Evolutionary conservation across 2,888 invertebrate species (phyloP).

Genomic region (Panzeria rudis): DNA sequence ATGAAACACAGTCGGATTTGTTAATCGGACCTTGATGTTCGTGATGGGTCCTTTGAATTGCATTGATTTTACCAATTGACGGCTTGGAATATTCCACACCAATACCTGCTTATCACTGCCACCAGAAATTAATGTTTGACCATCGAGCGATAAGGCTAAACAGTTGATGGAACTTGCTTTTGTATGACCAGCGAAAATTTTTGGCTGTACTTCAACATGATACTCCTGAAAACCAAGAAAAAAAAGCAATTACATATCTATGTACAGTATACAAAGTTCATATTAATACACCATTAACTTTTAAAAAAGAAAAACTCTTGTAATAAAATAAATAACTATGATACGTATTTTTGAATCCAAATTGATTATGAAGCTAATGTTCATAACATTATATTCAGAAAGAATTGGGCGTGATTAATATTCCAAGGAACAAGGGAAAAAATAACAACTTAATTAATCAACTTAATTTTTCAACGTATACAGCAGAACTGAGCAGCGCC

Average conservation of each 20-base stretch:
- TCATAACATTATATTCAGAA: too few species aligned
- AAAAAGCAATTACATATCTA: neutral
- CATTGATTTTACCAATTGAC: constrained; percentile 89
- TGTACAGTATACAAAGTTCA: too few species aligned
- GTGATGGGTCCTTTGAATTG: constrained; percentile 90
- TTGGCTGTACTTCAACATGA: constrained; percentile 85
- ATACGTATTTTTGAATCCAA: too few species aligned
- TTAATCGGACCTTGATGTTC: constrained; percentile 88
- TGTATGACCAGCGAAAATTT: constrained; percentile 88
- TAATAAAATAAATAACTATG: too few species aligned
- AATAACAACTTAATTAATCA: too few species aligned
- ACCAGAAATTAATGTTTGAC: constrained; percentile 89
- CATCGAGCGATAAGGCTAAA: constrained; percentile 89
- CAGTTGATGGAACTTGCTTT: constrained; percentile 86
- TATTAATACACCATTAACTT: too few species aligned
- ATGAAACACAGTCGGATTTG: constrained; percentile 86
- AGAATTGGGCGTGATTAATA: too few species aligned
- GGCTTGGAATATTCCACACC: constrained; percentile 92
- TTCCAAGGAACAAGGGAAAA: too few species aligned
- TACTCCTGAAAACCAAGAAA: constrained; percentile 84
- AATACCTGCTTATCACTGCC: constrained; percentile 89
- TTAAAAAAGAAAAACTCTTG: too few species aligned
- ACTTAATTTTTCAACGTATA: too few species aligned
- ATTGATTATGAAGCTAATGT: too few species aligned
- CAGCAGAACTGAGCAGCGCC: too few species aligned